Evolutionary conservation across 2,888 invertebrate species (phyloP).

Genomic region (Hydroisotoma schaefferi): DNA sequence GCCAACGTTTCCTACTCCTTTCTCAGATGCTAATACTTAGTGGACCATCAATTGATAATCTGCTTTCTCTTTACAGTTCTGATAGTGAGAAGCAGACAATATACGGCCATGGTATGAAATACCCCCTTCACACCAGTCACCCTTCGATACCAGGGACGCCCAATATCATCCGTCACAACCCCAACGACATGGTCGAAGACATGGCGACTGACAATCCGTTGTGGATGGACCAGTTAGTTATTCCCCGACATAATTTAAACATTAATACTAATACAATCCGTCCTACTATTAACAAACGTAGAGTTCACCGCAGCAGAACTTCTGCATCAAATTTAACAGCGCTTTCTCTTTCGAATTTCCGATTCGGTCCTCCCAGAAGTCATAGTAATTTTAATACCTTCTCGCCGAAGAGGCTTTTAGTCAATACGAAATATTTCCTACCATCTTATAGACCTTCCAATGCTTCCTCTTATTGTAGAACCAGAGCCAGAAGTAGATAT

Average conservation of each 20-base stretch:
- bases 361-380: conserved; percentile 20
- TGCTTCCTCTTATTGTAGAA: conserved; percentile 5
- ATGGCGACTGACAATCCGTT: conserved; percentile 79
- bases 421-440: conserved; percentile 32
- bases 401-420: conserved; percentile 29
- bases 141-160: conserved; percentile 43
- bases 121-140: conserved; percentile 36
- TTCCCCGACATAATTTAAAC: background rate
- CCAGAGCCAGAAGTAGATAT: conserved; percentile 19
- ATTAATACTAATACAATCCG: conserved; percentile 11
- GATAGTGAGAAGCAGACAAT: conserved; percentile 37
- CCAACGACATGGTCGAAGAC: conserved; percentile 45
- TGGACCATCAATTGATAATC: background rate
- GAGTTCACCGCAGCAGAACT: conserved; percentile 2
- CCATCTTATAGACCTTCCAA: conserved; percentile 18
- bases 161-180: conserved; percentile 27
- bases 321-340: conserved; percentile 11
- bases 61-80: conserved; percentile 19
- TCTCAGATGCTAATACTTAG: background rate
- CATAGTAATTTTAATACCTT: conserved; percentile 24
- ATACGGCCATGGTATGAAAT: conserved; percentile 39
- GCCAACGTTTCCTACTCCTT: too few species aligned
- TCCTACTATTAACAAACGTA: conserved; percentile 16
- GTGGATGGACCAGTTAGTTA: conserved; percentile 80
- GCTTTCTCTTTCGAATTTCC: conserved; percentile 26